Evolutionary conservation across 2,888 invertebrate genomes (phyloP).

Genomic region (Plebejus argus): DNA sequence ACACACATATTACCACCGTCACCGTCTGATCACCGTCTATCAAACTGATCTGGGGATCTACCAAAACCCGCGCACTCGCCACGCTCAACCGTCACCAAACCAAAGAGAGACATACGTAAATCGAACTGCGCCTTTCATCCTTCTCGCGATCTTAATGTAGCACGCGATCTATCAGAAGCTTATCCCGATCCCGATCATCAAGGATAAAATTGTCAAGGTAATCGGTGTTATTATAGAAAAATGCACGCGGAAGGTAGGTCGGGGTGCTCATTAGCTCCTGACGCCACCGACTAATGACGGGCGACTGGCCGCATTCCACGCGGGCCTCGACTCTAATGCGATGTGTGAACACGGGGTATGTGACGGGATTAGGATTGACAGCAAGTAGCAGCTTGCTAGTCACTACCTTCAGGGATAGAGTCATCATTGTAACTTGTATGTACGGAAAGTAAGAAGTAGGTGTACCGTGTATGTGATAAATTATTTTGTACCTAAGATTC

Average conservation of each 20-base stretch:
- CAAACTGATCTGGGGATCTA: too few species aligned
- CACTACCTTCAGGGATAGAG: not conserved
- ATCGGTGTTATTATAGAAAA: slow-evolving; percentile 39
- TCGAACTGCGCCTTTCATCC: too few species aligned
- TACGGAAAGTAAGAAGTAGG: not conserved
- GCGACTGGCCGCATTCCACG: slow-evolving; percentile 44
- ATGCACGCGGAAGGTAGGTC: slow-evolving; percentile 44
- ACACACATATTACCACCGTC: too few species aligned
- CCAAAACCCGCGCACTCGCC: too few species aligned
- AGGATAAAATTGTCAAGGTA: slow-evolving; percentile 24
- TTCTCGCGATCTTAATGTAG: not conserved
- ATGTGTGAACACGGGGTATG: slow-evolving; percentile 33
- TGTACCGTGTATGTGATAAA: too few species aligned
- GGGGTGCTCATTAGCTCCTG: slow-evolving; percentile 42
- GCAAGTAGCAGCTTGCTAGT: not conserved
- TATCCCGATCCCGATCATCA: slow-evolving; percentile 17
- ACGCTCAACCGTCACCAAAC: too few species aligned
- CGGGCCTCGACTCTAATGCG: slow-evolving; percentile 34
- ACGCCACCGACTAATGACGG: slow-evolving; percentile 43
- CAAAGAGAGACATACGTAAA: too few species aligned
- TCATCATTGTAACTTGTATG: not conserved
- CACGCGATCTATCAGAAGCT: not conserved
- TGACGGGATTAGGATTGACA: slow-evolving; percentile 11
- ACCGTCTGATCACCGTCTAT: too few species aligned
- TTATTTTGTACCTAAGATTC: too few species aligned